Conservation (phyloP, 2,113 vertebrate genomes). For the Entelurus aequoreus region DNA sequence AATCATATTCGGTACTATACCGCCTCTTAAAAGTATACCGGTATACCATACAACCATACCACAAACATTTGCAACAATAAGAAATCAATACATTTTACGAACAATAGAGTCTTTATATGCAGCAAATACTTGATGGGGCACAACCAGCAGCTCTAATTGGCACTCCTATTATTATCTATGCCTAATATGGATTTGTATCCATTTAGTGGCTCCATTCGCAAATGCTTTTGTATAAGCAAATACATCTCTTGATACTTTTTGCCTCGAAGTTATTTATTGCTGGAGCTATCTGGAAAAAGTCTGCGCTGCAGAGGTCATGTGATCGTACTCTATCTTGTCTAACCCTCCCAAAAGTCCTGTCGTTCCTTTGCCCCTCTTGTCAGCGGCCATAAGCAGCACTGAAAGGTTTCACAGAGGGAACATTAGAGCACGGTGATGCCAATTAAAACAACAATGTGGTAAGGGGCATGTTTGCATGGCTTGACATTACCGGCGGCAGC, state of each 20-base stretch:
- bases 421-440: slow-evolving; percentile 1
- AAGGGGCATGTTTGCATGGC: slow-evolving; percentile 16
- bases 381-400: neutral
- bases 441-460: slow-evolving; percentile 21
- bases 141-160: neutral
- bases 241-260: neutral
- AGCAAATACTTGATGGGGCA: neutral
- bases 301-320: slow-evolving; percentile 20
- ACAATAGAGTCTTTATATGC: too few relatives aligned
- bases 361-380: slow-evolving; percentile 1
- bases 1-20: too few relatives aligned
- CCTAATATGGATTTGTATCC: neutral
- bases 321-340: slow-evolving; percentile 4
- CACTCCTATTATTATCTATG: neutral
- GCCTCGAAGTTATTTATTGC: neutral
- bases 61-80: too few relatives aligned
- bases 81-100: too few relatives aligned
- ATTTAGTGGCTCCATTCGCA: too few relatives aligned
- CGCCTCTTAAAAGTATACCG: too few relatives aligned
- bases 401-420: slow-evolving; percentile 7
- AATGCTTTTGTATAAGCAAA: neutral
- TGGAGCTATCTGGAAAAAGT: neutral
- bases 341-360: neutral
- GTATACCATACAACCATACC: too few relatives aligned
- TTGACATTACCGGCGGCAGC: slow-evolving; percentile 15